phyloP scores from a whole-genome alignment of 2,113 vertebrate species.

The Leucosticte australis region DNA sequence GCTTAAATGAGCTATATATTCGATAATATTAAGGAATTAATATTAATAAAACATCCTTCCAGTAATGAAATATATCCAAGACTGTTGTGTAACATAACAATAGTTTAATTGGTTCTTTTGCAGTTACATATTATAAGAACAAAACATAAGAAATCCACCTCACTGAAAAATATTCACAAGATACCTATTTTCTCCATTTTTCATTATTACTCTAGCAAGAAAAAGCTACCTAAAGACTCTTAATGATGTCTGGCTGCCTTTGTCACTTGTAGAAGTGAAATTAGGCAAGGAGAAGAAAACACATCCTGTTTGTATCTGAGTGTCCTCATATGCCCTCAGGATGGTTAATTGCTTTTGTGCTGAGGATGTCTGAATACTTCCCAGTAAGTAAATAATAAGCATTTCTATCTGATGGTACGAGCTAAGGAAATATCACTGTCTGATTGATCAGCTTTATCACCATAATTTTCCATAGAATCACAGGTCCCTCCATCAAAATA shows the following conservation, averaged over 20 bases:
- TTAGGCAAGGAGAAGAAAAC: background rate
- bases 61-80: background rate
- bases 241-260: background rate
- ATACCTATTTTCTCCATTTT: background rate
- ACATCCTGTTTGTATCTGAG: background rate
- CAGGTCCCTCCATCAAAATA: background rate
- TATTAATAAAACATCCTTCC: background rate
- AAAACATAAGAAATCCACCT: background rate
- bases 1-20: background rate
- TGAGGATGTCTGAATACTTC: background rate
- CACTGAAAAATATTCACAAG: background rate
- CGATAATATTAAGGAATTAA: background rate
- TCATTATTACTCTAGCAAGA: background rate
- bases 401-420: background rate
- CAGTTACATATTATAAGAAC: background rate
- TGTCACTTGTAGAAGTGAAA: background rate
- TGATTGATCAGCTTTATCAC: background rate
- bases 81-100: background rate
- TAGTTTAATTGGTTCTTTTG: background rate
- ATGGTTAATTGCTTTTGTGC: background rate
- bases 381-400: background rate
- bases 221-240: background rate
- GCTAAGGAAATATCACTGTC: background rate
- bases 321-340: background rate
- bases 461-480: background rate